Evolutionary conservation across 2,797 vertebrate genomes (phyloP), one percentile per base, ranked within the genome.

Genomic region (Epinephelus coioides): DNA sequence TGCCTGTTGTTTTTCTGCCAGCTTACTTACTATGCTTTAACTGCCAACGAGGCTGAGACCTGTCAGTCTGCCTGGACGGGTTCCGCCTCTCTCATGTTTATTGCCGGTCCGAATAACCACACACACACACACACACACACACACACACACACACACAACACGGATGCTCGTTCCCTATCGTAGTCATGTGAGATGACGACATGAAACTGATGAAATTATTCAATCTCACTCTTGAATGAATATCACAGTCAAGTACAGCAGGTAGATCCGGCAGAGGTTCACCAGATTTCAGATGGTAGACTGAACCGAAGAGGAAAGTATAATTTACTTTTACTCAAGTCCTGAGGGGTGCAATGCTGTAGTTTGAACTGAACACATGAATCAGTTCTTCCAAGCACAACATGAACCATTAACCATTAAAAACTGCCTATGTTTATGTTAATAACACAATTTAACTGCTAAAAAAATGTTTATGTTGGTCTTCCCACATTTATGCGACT

Each of bases 1-100:
- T 23, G 23, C 64, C 56, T 66, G 64, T 53, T 40, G 62, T 85
- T 81, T 40, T 74, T 87, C 74, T 81, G 71, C 65, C 40, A 15
- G n/a, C 21, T 68, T 47, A 30, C 65, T 83, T 86, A 57, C 40
- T 66, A 34, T 40, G 30, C 63, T 74, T 76, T 78, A 94, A 94
- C 92, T 81, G 94, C 82, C 93, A 90, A 79, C 53, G 11, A 69
- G 40, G 23, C 50, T 43, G 83, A 86, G 91, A 96, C 96, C 92
- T 90, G 95, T 95, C 84, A 21, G 75, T 94, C 96, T 90, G 95
- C 95, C 92, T 94, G 17, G 92, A 95, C 95, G 71, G 89, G 95
- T 96, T 95, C 76, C 47, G 2, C 83, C 72, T 88, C 83, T 85
- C 78, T 60, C 14, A 13, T 85, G 61, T 73, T 82, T 86, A 25